phyloP scores from a whole-genome alignment of 2,113 vertebrate genomes.

The Tupaia tana region DNA sequence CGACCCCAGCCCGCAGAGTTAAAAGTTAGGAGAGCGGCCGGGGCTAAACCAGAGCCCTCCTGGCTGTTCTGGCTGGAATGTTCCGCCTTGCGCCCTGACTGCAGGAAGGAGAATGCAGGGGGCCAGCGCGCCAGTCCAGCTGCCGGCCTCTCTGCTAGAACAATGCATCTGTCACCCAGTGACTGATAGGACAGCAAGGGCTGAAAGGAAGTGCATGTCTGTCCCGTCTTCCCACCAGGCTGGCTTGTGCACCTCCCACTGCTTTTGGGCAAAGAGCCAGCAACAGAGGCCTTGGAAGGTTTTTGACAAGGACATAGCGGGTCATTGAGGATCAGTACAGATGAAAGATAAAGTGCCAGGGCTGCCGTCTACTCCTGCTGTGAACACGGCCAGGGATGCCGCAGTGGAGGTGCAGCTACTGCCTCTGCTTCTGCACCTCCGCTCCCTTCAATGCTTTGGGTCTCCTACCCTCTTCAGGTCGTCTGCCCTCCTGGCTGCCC shows the following conservation, averaged over 20 bases:
- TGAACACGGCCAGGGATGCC: neutral
- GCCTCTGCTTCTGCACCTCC: too few relatives aligned
- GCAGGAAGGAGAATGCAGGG: neutral
- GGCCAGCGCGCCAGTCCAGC: neutral
- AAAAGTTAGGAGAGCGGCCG: neutral
- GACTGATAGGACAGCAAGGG: constrained; percentile 32
- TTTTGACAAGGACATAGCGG: neutral
- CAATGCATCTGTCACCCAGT: constrained; percentile 47
- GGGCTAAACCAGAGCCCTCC: neutral
- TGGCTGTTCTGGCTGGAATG: neutral
- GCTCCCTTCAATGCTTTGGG: too few relatives aligned
- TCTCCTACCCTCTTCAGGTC: neutral
- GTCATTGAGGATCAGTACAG: too few relatives aligned
- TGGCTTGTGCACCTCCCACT: neutral
- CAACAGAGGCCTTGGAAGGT: neutral
- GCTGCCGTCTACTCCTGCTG: neutral
- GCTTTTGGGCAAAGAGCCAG: constrained; percentile 52
- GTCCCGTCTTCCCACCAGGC: constrained; percentile 43
- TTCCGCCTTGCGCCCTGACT: neutral
- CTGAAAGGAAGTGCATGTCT: constrained; percentile 28
- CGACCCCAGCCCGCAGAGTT: neutral
- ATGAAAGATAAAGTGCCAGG: neutral
- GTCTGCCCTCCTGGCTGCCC: neutral
- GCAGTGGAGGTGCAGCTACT: neutral
- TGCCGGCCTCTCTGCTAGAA: neutral